Percentiles rank a stretch among this genome's conserved stretches.
Conservation (phyloP, 2,888 invertebrate species). For the Digitonthophagus gazella region DNA sequence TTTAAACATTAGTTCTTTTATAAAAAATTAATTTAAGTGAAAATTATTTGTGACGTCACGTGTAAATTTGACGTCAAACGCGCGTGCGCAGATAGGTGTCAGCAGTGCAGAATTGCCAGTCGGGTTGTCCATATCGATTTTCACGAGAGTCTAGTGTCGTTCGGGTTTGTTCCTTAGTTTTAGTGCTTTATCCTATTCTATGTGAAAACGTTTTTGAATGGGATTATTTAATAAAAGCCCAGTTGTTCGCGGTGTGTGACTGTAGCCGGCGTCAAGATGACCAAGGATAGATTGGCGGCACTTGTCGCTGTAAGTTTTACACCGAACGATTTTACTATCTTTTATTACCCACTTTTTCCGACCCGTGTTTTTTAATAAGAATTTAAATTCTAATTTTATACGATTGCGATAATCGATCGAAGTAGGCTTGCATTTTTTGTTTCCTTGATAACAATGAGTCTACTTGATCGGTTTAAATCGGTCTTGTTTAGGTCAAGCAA, state of each 20-base stretch:
- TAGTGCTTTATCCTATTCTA: slow-evolving; percentile 61
- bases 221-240: slow-evolving; percentile 70
- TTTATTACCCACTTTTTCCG: no score
- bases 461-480: neutral
- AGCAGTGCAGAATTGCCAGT: slow-evolving; percentile 62
- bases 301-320: slow-evolving; percentile 83
- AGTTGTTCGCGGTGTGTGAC: slow-evolving; percentile 67
- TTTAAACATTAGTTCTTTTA: slow-evolving; percentile 27
- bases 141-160: slow-evolving; percentile 62
- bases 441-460: neutral
- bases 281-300: slow-evolving; percentile 96
- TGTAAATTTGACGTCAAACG: slow-evolving; percentile 45
- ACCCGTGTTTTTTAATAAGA: neutral
- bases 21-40: slow-evolving; percentile 31
- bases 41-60: slow-evolving; percentile 44
- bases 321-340: no score
- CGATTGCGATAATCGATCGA: neutral
- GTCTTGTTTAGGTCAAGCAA: slow-evolving; percentile 5
- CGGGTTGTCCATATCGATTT: slow-evolving; percentile 76
- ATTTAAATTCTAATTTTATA: neutral
- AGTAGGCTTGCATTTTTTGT: slow-evolving; percentile 6
- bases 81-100: slow-evolving; percentile 55
- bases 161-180: slow-evolving; percentile 70
- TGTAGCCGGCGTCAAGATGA: slow-evolving; percentile 68
- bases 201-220: slow-evolving; percentile 70